These are phyloP conservation scores for Nesidiocoris tenuis DNA, from an alignment of 2,888 invertebrate genomes.

Conservation along the genomic window DNA sequence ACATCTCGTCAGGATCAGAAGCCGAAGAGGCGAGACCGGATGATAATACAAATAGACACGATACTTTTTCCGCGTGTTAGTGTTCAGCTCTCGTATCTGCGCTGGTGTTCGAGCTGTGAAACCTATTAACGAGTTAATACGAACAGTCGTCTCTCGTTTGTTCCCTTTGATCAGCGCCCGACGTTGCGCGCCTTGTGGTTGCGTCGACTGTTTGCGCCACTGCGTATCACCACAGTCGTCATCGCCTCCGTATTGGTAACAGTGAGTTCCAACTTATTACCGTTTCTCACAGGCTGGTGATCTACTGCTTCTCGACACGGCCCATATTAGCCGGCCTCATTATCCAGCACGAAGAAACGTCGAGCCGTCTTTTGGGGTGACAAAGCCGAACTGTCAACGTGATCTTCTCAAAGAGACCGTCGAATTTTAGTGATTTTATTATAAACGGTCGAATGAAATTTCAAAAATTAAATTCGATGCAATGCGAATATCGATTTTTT, in stretches of 20 bases:
- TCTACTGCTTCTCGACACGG: conserved; percentile 28
- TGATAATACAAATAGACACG: neutral
- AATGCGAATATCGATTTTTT: too few relatives aligned
- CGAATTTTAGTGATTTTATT: neutral
- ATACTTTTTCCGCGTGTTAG: neutral
- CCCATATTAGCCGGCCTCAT: conserved; percentile 6
- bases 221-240: too few relatives aligned
- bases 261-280: neutral
- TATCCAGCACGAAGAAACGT: conserved; percentile 5
- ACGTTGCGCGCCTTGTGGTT: conserved; percentile 7
- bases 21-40: neutral
- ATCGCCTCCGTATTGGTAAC: neutral
- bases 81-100: neutral
- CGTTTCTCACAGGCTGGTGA: neutral
- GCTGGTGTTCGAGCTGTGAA: neutral
- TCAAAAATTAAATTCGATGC: too few relatives aligned
- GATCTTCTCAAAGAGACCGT: neutral
- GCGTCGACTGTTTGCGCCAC: neutral
- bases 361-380: neutral
- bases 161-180: conserved; percentile 9
- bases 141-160: conserved; percentile 3
- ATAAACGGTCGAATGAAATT: too few relatives aligned
- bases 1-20: neutral
- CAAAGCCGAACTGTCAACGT: neutral
- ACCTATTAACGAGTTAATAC: conserved; percentile 35